These are phyloP conservation scores for Aulostomus chinensis DNA, from an alignment of 2,797 vertebrate genomes.

Conservation along the genomic window DNA sequence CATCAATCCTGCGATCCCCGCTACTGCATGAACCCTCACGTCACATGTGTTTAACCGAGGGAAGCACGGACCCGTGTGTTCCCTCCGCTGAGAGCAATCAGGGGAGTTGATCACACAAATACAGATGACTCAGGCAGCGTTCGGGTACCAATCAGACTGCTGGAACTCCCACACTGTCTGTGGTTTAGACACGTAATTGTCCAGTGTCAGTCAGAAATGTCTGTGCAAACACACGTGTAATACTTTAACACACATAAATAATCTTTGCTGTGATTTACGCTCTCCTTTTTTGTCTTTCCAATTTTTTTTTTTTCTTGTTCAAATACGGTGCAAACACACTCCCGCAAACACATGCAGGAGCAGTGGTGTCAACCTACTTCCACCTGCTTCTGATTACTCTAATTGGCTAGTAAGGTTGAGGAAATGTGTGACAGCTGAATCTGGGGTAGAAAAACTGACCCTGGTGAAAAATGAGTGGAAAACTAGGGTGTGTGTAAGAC, in stretches of 20 bases:
- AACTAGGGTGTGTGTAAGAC: conserved; percentile 28
- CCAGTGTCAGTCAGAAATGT: conserved; percentile 52
- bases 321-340: conserved; percentile 20
- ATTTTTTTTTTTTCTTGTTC: conserved; percentile 12
- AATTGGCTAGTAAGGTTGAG: conserved; percentile 63
- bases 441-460: conserved; percentile 61
- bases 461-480: conserved; percentile 71
- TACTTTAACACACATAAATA: conserved; percentile 33
- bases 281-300: conserved; percentile 18
- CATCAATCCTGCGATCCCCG: conserved; percentile 54
- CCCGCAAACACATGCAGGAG: conserved; percentile 33
- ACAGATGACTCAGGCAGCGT: conserved; percentile 31
- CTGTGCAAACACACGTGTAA: conserved; percentile 46
- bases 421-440: conserved; percentile 73
- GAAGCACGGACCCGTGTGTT: conserved; percentile 11
- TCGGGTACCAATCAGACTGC: conserved; percentile 57
- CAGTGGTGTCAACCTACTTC: conserved; percentile 22
- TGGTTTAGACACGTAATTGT: conserved; percentile 63
- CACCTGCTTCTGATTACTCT: conserved; percentile 77
- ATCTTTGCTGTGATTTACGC: conserved; percentile 7
- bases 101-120: conserved; percentile 31
- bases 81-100: conserved; percentile 31
- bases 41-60: conserved; percentile 48
- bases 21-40: conserved; percentile 56
- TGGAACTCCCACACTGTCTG: conserved; percentile 45